Evolutionary conservation across 2,797 vertebrate species (phyloP).

Genomic region (Lagocephalus sceleratus): DNA sequence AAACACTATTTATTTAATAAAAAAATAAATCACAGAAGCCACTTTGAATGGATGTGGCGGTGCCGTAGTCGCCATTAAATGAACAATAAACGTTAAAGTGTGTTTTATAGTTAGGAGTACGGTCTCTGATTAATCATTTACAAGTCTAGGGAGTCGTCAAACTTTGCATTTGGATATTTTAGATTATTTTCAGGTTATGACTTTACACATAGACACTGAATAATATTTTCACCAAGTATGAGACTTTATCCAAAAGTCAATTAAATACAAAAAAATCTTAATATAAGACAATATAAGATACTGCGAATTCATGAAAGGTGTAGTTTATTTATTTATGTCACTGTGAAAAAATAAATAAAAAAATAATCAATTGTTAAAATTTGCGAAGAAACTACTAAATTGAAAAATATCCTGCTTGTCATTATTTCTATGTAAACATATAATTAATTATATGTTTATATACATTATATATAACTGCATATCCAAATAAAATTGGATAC

Average conservation of each 20-base stretch:
- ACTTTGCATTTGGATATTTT: constrained; percentile 22
- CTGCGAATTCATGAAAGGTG: constrained; percentile 14
- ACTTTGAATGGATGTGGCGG: constrained; percentile 18
- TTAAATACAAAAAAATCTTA: constrained; percentile 18
- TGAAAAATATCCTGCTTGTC: too few relatives aligned
- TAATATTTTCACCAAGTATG: not conserved
- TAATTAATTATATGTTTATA: not conserved
- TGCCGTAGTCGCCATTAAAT: constrained; percentile 11
- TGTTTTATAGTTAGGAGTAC: constrained; percentile 23
- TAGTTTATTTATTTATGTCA: not conserved
- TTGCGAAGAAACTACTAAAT: too few relatives aligned
- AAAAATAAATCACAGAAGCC: constrained; percentile 18
- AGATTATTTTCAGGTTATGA: constrained; percentile 5
- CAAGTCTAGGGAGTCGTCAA: constrained; percentile 58
- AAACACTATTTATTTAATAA: constrained; percentile 35
- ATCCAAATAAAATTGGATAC: constrained; percentile 30
- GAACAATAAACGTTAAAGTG: constrained; percentile 12
- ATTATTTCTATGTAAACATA: not conserved
- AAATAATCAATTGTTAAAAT: too few relatives aligned
- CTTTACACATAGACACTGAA: constrained; percentile 1
- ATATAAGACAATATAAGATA: constrained; percentile 37
- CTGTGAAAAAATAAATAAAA: too few relatives aligned
- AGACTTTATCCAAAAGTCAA: not conserved
- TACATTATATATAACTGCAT: too few relatives aligned
- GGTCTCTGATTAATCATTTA: constrained; percentile 71